Evolutionary conservation across 2,113 vertebrate genomes (phyloP), one percentile per base, ranked within the genome.

Genomic region (Clarias batrachus): DNA sequence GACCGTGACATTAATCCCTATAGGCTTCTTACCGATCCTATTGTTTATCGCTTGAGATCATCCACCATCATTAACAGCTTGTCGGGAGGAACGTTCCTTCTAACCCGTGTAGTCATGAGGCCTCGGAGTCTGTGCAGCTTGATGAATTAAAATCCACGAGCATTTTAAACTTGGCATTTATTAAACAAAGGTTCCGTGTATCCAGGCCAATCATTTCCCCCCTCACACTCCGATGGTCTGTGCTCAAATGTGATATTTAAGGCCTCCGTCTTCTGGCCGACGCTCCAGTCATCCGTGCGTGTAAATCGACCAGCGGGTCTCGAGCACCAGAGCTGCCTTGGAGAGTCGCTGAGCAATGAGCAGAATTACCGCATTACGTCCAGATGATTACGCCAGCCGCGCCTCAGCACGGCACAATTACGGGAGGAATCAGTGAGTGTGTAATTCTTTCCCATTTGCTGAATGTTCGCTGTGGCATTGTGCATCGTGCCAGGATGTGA

Each of bases 371-470:
- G 87, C 87, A 94, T 95, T 95, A 95, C 94, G 89, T 92, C 93
- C 93, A 93, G 93, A 92, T 91, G 93, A 95, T 94, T 95, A 94
- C 90, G 90, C 93, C 92, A 91, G 91, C 93, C 93, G 94, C 93
- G 91, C 92, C 94, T 91, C 92, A 87, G 90, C 89, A 90, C 93
- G 92, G 89, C 90, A 89, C 91, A 91, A 93, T 94, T 92, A 92
- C 83, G 92, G 91, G 94, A 93, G 93, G 92, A 94, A 91, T 92
- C 93, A 94, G 91, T 90, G 91, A 93, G 92, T 95, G 94, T 94
- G 94, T 95, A 95, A 95, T 94, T 94, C 94, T 94, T 93, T 94
- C 93, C 92, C 92, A 91, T 94, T 95, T 93, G 90, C 89, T 63
- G 92, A 89, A 90, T 82, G 89, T 92, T 85, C 88, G 85, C 91